Evolutionary conservation across 1,140 invertebrate genomes (phyloP).

Genomic region (Ptiloglossa arizonensis): DNA sequence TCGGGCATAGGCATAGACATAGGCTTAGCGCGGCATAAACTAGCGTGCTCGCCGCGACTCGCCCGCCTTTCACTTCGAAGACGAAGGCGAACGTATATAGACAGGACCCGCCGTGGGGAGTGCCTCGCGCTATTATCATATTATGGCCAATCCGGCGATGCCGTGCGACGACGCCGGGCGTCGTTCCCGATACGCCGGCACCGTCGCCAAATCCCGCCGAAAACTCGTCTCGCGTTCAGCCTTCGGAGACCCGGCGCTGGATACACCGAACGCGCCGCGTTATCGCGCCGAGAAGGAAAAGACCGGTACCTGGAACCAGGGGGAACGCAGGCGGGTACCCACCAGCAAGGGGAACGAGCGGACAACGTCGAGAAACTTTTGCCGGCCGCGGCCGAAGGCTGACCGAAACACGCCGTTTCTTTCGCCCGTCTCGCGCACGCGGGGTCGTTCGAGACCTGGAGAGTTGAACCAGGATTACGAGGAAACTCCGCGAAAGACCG

Average conservation of each 20-base stretch:
- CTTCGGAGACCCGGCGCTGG: too few species aligned
- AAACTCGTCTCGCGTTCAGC: not conserved
- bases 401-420: too few species aligned
- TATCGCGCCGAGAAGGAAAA: too few species aligned
- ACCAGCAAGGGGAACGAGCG: too few species aligned
- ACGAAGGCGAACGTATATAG: slow-evolving; percentile 73
- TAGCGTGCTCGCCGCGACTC: slow-evolving; percentile 74
- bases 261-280: too few species aligned
- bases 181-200: slow-evolving; percentile 37
- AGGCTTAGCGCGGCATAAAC: slow-evolving; percentile 71
- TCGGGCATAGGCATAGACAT: slow-evolving; percentile 64
- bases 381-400: too few species aligned
- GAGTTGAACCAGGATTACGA: not conserved
- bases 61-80: slow-evolving; percentile 81
- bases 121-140: slow-evolving; percentile 79
- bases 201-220: slow-evolving; percentile 17
- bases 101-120: slow-evolving; percentile 69
- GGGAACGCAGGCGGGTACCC: too few species aligned
- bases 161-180: slow-evolving; percentile 44
- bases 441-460: not conserved
- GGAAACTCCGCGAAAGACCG: not conserved
- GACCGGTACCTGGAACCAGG: too few species aligned
- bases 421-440: too few species aligned
- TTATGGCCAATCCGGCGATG: slow-evolving; percentile 74
- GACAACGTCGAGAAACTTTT: too few species aligned